Percentiles rank a stretch among this genome's conserved stretches.
Evolutionary conservation across 1,140 invertebrate species (phyloP).

Genomic region (Lepidurus arcticus): DNA sequence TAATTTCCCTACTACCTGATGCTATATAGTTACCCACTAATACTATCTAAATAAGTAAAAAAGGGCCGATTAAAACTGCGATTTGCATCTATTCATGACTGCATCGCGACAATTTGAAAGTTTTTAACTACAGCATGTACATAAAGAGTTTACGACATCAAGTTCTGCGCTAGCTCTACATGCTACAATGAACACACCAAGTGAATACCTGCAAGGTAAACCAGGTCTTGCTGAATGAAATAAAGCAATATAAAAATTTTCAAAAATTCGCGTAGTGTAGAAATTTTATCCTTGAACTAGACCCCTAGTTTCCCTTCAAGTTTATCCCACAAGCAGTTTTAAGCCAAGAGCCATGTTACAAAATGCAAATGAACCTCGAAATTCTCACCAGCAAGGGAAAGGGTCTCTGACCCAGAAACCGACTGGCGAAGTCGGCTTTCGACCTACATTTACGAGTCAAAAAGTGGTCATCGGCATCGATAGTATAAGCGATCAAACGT

Average conservation of each 20-base stretch:
- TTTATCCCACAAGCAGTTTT: background rate
- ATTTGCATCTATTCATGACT: too few species aligned
- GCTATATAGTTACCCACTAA: too few species aligned
- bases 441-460: slow-evolving; percentile 10
- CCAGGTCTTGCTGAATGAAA: background rate
- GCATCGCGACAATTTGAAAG: too few species aligned
- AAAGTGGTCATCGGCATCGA: background rate
- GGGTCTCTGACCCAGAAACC: slow-evolving; percentile 17
- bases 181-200: background rate
- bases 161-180: too few species aligned
- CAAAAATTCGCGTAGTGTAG: background rate
- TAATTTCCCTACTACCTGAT: too few species aligned
- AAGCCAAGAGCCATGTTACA: background rate
- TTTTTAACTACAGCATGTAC: too few species aligned
- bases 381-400: background rate
- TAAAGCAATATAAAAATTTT: background rate
- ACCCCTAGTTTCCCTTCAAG: background rate
- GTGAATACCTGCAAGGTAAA: background rate
- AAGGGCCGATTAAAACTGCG: too few species aligned
- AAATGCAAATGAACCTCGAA: slow-evolving; percentile 4
- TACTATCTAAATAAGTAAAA: too few species aligned
- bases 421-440: background rate
- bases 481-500: background rate
- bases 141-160: too few species aligned
- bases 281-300: slow-evolving; percentile 16